A percentile compares a stretch with the other conserved stretches of the same genome.
Evolutionary conservation across 2,113 vertebrate genomes (phyloP).

Genomic region (Recurvirostra avosetta): DNA sequence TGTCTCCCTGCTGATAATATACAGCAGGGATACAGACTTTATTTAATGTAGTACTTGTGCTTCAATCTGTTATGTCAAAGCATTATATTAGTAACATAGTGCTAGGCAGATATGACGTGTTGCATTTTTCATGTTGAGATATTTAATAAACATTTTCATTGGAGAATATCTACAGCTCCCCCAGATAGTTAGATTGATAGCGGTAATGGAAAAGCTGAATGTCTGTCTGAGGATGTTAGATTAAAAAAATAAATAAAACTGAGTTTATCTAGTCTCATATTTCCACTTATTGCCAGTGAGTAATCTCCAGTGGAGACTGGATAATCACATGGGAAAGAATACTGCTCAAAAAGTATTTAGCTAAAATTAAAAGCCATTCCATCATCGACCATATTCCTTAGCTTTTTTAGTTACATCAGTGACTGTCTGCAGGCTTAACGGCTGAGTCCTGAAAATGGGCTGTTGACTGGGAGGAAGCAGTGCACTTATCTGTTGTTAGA

Average conservation of each 20-base stretch:
- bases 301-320: background rate
- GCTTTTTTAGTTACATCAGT: background rate
- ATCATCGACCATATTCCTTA: background rate
- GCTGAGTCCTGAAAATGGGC: background rate
- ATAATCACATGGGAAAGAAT: background rate
- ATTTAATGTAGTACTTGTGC: background rate
- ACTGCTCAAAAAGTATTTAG: background rate
- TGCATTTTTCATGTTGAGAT: background rate
- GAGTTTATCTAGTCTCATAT: background rate
- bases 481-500: background rate
- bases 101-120: background rate
- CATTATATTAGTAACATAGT: background rate
- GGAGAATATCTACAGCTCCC: background rate
- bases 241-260: background rate
- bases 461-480: rapidly evolving
- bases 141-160: background rate
- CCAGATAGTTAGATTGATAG: background rate
- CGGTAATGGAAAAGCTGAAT: background rate
- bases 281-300: background rate
- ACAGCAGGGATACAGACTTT: background rate
- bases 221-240: background rate
- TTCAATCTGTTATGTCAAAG: background rate
- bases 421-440: background rate
- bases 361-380: background rate
- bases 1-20: background rate